Conservation (phyloP, 2,888 invertebrate genomes). For the Orthosia cruda region DNA sequence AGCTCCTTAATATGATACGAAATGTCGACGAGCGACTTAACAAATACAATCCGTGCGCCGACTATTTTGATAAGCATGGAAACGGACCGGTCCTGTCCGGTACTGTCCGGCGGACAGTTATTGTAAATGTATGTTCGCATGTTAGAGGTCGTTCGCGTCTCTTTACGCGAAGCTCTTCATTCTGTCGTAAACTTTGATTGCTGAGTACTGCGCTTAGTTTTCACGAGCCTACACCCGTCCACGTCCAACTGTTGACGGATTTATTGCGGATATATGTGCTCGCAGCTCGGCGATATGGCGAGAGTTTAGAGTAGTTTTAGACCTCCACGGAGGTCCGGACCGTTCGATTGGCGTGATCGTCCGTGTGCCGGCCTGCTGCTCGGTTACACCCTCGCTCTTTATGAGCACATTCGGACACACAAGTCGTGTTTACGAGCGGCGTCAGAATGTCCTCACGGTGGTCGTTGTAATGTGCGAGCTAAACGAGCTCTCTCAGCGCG, state of each 20-base stretch:
- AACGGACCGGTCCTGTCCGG: not conserved
- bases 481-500: slow-evolving; percentile 6
- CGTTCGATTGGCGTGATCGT: not conserved
- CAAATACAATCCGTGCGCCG: not conserved
- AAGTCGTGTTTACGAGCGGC: slow-evolving; percentile 21
- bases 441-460: slow-evolving; percentile 1
- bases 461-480: slow-evolving; percentile 11
- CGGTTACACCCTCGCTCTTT: slow-evolving; percentile 3
- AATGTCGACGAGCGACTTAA: not conserved
- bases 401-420: not conserved
- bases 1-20: no score
- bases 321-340: not conserved
- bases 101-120: not conserved
- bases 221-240: not conserved
- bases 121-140: slow-evolving; percentile 14
- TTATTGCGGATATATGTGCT: slow-evolving; percentile 3
- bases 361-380: not conserved
- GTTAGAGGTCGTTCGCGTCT: slow-evolving; percentile 10
- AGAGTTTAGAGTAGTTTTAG: no score
- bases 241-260: slow-evolving; percentile 5
- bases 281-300: slow-evolving; percentile 2
- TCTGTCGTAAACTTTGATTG: slow-evolving; percentile 41
- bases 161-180: slow-evolving; percentile 34
- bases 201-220: slow-evolving; percentile 11
- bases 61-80: slow-evolving; percentile 17